Base-by-base conservation (phyloP, 1,140 invertebrate genomes). In the Nasonia giraulti region DNA sequence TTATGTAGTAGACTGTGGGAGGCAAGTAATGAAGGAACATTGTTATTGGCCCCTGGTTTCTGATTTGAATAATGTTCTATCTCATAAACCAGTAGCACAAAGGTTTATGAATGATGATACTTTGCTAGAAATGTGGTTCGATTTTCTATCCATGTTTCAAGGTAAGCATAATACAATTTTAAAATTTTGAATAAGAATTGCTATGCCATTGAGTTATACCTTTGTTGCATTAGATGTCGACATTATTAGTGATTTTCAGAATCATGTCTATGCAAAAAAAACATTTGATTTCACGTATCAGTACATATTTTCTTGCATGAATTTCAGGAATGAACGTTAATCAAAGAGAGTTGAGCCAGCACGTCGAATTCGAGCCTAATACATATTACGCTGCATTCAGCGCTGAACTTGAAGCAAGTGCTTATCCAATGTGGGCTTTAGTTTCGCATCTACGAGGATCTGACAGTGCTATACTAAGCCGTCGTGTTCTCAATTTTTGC, bases 21-120 rank as follows among this genome's bases (percentile, higher is more conserved):
- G 96, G 86, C 94, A 96, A 87, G 97, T 99, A 7, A 99, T 99
- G 97, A 98, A 98, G 92, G 97, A 99, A 89, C 98, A 99, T 92
- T 99, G 98, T 93, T 99, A 99, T 93, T 99, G 98, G 98, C 98
- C 98, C 14, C 94, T 99, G 4, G 97, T 99, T 62, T 99, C 98
- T 1, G 98, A 99, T 94, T 95, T 99, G 62, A 99, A 99, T 90
- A 99, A 99, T 92, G 96, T 99, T n/a, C 94, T 99, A 1, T 98
- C 97, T 0, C 98, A 99, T 92, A 94, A 96, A 87, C 96, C 96
- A 14, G 97, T 99, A 23, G 98, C 98, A 1, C 91, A 97, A 84
- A 95, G 97, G 88, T 99, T 99, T 91, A 95, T 99, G 91, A 95
- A 95, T 74, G 97, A 99, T 90, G 95, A 96, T 88, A 95, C 95